Evolutionary conservation across 2,113 vertebrate species (phyloP).

Genomic region (Psettodes erumei): DNA sequence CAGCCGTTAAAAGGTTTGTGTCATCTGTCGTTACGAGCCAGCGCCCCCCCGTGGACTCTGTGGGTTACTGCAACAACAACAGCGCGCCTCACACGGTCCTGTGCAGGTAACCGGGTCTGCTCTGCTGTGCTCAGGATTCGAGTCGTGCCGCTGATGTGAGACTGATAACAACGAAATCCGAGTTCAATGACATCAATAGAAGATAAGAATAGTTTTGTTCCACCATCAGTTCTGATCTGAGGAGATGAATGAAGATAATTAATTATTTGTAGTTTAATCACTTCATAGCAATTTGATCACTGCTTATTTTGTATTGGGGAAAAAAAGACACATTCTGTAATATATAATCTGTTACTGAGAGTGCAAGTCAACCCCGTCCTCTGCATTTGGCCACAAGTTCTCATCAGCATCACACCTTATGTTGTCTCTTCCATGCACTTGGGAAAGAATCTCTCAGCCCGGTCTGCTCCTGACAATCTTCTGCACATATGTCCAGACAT

Average conservation of each 20-base stretch:
- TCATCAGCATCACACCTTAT: background rate
- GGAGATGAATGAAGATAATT: background rate
- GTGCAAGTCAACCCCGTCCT: background rate
- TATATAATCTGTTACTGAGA: background rate
- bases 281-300: background rate
- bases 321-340: too few relatives aligned
- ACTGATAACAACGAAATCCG: too few relatives aligned
- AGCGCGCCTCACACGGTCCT: conserved; percentile 15
- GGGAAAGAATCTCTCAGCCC: background rate
- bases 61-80: conserved; percentile 69
- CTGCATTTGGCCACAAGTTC: background rate
- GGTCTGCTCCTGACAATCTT: background rate
- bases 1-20: conserved; percentile 26
- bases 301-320: background rate
- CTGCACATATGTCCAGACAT: background rate
- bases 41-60: conserved; percentile 76
- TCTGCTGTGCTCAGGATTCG: conserved; percentile 18
- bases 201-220: background rate
- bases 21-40: conserved; percentile 50
- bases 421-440: background rate
- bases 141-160: background rate
- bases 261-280: background rate
- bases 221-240: background rate
- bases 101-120: conserved; percentile 34
- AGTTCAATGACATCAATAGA: background rate